These are phyloP conservation scores for Festucalex cinctus DNA, from an alignment of 2,113 vertebrate species.

Conservation along the genomic window DNA sequence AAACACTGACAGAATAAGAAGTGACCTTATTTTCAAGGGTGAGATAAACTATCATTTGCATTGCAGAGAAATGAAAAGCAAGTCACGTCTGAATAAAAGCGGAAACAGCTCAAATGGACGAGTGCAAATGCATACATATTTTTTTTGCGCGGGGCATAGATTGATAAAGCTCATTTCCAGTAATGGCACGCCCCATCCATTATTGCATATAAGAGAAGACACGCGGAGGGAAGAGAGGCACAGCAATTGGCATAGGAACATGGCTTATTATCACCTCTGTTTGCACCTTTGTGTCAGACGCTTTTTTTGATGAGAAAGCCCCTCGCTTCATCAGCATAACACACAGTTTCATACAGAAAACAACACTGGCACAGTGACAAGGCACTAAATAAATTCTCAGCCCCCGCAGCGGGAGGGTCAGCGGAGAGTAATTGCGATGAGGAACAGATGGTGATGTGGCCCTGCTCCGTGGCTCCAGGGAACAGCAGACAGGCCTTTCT, in stretches of 20 bases:
- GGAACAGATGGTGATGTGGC: constrained; percentile 60
- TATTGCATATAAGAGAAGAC: constrained; percentile 31
- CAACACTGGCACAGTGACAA: constrained; percentile 15
- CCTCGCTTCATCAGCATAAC: constrained; percentile 21
- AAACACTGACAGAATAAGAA: not conserved
- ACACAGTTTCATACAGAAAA: constrained; percentile 28
- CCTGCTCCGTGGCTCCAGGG: constrained; percentile 41
- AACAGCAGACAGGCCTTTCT: constrained; percentile 23
- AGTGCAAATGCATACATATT: constrained; percentile 25
- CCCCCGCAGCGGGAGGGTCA: constrained; percentile 38
- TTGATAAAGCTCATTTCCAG: constrained; percentile 42
- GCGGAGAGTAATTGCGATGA: constrained; percentile 45
- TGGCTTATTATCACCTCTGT: constrained; percentile 36
- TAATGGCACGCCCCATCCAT: constrained; percentile 42
- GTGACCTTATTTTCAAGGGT: constrained; percentile 23
- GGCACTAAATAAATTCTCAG: constrained; percentile 33
- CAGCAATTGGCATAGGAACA: constrained; percentile 20
- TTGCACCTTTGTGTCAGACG: constrained; percentile 24
- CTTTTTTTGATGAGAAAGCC: constrained; percentile 21
- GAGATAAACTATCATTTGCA: constrained; percentile 11
- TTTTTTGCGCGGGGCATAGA: constrained; percentile 28
- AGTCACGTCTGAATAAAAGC: constrained; percentile 7
- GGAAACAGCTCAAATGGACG: constrained; percentile 18
- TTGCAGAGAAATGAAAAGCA: constrained; percentile 10
- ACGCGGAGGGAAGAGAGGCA: constrained; percentile 10